Conservation (phyloP, 2,113 vertebrate species). For the Nibea albiflora region DNA sequence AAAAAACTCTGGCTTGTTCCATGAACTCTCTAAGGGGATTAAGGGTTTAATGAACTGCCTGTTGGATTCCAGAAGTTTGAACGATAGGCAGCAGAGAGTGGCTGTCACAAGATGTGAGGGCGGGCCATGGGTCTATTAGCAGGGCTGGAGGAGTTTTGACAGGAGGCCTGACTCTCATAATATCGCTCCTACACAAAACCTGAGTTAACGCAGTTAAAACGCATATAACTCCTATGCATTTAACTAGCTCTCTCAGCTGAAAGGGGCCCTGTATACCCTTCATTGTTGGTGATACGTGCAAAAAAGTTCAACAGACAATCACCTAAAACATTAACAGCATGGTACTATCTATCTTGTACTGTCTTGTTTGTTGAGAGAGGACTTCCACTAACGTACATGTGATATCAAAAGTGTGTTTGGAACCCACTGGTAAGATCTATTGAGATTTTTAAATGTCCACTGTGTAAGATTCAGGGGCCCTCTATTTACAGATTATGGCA, state of each 20-base stretch:
- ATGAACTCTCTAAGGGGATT: conserved; percentile 73
- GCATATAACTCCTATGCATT: neutral
- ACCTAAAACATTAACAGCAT: neutral
- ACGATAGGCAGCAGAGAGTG: conserved; percentile 47
- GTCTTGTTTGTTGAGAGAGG: neutral
- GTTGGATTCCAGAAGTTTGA: conserved; percentile 65
- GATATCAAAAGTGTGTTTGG: neutral
- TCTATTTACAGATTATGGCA: too few species aligned
- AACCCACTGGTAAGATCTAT: neutral
- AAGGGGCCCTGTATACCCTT: neutral
- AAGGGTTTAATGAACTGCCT: conserved; percentile 73
- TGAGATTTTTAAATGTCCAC: too few species aligned
- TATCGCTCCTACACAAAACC: conserved; percentile 15
- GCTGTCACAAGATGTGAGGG: conserved; percentile 73
- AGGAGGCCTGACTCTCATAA: conserved; percentile 27
- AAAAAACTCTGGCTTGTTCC: conserved; percentile 59
- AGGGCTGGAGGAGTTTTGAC: conserved; percentile 35
- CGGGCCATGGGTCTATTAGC: conserved; percentile 27
- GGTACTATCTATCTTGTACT: neutral
- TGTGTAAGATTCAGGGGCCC: too few species aligned
- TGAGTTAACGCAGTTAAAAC: neutral
- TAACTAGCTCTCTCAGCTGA: neutral
- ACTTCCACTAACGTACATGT: neutral
- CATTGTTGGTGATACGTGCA: neutral
- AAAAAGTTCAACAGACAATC: neutral